These are phyloP conservation scores for Theodoxus fluviatilis DNA, from an alignment of 2,888 invertebrate species.

Conservation along the genomic window DNA sequence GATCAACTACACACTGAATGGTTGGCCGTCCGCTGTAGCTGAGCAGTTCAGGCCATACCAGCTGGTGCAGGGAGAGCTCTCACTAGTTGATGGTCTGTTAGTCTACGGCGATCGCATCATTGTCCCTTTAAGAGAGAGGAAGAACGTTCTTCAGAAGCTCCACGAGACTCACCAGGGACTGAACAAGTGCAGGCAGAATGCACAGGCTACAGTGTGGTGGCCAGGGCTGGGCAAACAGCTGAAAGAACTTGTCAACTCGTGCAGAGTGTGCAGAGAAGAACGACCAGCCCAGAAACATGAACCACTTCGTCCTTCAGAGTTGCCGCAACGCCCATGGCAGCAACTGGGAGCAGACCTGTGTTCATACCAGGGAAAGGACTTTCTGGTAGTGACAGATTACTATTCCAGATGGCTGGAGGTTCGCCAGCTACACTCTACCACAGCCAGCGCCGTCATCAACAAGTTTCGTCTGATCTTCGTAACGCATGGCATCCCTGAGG, in stretches of 20 bases:
- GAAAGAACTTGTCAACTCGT: not conserved
- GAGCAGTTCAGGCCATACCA: not conserved
- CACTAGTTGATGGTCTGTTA: not conserved
- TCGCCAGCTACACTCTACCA: not conserved
- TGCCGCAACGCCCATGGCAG: slow-evolving; percentile 21
- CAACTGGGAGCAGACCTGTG: slow-evolving; percentile 15
- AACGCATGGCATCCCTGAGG: slow-evolving; percentile 19
- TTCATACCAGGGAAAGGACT: not conserved
- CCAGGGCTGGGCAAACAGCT: not conserved
- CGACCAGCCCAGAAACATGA: slow-evolving; percentile 7
- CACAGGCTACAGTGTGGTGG: slow-evolving; percentile 15
- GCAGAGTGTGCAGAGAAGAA: not conserved
- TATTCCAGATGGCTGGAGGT: slow-evolving; percentile 24
- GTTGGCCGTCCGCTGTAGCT: not conserved
- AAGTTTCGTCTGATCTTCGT: not conserved
- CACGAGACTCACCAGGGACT: slow-evolving; percentile 23
- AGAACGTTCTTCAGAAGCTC: not conserved
- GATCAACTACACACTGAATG: slow-evolving; percentile 3
- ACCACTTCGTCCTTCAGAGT: not conserved
- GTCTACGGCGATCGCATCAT: slow-evolving; percentile 3
- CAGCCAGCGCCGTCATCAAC: not conserved
- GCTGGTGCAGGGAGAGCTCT: slow-evolving; percentile 21
- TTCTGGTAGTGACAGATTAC: slow-evolving; percentile 19
- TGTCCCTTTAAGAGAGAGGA: not conserved
- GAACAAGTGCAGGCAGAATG: slow-evolving; percentile 13